Percentiles rank a stretch among this genome's conserved stretches.
phyloP scores from a whole-genome alignment of 2,888 invertebrate genomes.

The Clusia tigrina region DNA sequence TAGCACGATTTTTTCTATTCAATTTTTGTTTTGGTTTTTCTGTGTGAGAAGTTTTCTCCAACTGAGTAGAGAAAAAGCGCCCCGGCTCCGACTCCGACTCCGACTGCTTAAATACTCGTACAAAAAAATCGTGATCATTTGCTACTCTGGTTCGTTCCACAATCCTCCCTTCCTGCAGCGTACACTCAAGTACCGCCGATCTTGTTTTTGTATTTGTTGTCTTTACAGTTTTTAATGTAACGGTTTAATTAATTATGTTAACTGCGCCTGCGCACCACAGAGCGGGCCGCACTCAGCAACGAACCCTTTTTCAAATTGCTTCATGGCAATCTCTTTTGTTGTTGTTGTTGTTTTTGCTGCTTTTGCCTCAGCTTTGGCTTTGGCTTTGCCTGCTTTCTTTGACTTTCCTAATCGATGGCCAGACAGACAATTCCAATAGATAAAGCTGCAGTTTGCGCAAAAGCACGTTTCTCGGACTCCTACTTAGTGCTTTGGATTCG shows the following conservation, averaged over 20 bases:
- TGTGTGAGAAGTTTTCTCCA: neutral
- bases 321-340: neutral
- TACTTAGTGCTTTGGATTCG: too few species aligned
- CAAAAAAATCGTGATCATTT: slow-evolving; percentile 48
- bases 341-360: slow-evolving; percentile 7
- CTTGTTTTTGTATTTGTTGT: slow-evolving; percentile 10
- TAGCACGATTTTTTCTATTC: slow-evolving; percentile 25
- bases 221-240: slow-evolving; percentile 58
- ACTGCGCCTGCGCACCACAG: slow-evolving; percentile 32
- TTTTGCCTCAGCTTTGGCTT: neutral
- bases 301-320: slow-evolving; percentile 18
- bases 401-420: slow-evolving; percentile 25
- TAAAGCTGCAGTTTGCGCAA: slow-evolving; percentile 6
- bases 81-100: too few species aligned
- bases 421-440: slow-evolving; percentile 22
- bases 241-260: slow-evolving; percentile 65
- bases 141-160: neutral
- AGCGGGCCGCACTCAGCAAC: neutral
- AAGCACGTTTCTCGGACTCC: slow-evolving; percentile 14
- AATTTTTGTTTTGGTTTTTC: neutral
- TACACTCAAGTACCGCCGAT: slow-evolving; percentile 7
- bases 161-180: neutral
- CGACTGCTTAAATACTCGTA: slow-evolving; percentile 23
- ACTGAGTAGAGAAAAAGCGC: slow-evolving; percentile 20
- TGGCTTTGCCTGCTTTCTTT: neutral